phyloP scores from a whole-genome alignment of 2,888 invertebrate genomes.

The Lottia scabra region DNA sequence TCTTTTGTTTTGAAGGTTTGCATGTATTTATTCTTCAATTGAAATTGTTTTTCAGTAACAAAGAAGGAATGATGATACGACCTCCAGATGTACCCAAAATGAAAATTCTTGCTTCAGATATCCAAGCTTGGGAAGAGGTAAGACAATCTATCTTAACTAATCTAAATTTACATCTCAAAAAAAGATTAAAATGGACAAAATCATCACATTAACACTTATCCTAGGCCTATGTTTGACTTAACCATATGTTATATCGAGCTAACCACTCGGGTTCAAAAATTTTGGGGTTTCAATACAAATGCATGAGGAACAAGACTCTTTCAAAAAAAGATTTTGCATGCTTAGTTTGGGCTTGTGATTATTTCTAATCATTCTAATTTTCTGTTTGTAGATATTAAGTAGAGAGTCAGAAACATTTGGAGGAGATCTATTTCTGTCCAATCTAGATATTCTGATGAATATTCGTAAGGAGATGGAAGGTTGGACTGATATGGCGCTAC shows the following conservation, averaged over 20 bases:
- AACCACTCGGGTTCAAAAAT: too few relatives aligned
- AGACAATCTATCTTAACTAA: slow-evolving; percentile 16
- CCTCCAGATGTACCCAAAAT: slow-evolving; percentile 51
- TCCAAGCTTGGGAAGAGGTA: slow-evolving; percentile 60
- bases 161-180: too few relatives aligned
- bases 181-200: too few relatives aligned
- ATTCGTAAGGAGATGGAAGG: slow-evolving; percentile 61
- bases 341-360: too few relatives aligned
- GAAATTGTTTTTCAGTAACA: slow-evolving; percentile 41
- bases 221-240: too few relatives aligned
- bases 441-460: slow-evolving; percentile 56
- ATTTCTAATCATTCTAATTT: not conserved
- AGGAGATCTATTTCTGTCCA: slow-evolving; percentile 61
- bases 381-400: slow-evolving; percentile 43
- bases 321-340: too few relatives aligned
- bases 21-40: too few relatives aligned
- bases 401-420: slow-evolving; percentile 64
- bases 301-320: too few relatives aligned
- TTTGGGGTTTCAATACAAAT: too few relatives aligned
- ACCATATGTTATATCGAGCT: too few relatives aligned
- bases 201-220: too few relatives aligned
- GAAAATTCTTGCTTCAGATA: slow-evolving; percentile 42
- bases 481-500: slow-evolving; percentile 65
- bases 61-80: slow-evolving; percentile 55
- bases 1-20: not conserved